phyloP scores from a whole-genome alignment of 2,888 invertebrate species.

The Drosophila ezoana region DNA sequence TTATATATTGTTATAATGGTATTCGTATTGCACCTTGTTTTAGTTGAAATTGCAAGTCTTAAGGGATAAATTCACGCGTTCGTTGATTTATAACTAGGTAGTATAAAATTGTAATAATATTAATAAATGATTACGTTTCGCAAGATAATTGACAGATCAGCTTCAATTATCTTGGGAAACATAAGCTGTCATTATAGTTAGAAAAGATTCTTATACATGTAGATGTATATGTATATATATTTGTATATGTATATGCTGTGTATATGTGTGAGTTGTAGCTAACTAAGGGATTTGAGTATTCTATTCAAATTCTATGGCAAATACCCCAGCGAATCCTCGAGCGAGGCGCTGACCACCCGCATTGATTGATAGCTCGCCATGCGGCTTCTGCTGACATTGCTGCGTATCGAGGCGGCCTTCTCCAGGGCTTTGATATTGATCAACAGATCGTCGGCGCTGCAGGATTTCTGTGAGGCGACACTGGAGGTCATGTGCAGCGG shows the following conservation, averaged over 20 bases:
- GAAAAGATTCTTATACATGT: slow-evolving; percentile 12
- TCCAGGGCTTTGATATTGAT: slow-evolving; percentile 82
- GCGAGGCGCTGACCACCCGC: slow-evolving; percentile 84
- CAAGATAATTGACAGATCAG: slow-evolving; percentile 65
- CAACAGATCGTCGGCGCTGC: slow-evolving; percentile 83
- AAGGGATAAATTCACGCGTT: slow-evolving; percentile 57
- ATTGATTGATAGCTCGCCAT: slow-evolving; percentile 84
- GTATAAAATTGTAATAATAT: slow-evolving; percentile 22
- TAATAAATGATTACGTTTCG: slow-evolving; percentile 76
- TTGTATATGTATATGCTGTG: background rate
- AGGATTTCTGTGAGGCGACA: slow-evolving; percentile 75
- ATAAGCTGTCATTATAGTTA: slow-evolving; percentile 65
- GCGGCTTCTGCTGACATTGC: slow-evolving; percentile 61
- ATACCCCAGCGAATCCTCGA: slow-evolving; percentile 85
- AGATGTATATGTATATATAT: slow-evolving; percentile 6
- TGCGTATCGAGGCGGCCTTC: slow-evolving; percentile 75
- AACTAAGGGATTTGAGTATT: slow-evolving; percentile 40
- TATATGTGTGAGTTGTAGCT: slow-evolving; percentile 11
- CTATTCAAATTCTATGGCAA: slow-evolving; percentile 82
- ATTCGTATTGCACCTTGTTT: slow-evolving; percentile 65
- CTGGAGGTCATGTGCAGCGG: slow-evolving; percentile 35
- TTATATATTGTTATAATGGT: slow-evolving; percentile 41
- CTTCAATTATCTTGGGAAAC: slow-evolving; percentile 78
- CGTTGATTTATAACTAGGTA: slow-evolving; percentile 12
- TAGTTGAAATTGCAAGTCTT: slow-evolving; percentile 36